A percentile compares a stretch with the other conserved stretches of the same genome.
Conservation (phyloP, 2,888 invertebrate genomes). For the Meghimatium bilineatum region DNA sequence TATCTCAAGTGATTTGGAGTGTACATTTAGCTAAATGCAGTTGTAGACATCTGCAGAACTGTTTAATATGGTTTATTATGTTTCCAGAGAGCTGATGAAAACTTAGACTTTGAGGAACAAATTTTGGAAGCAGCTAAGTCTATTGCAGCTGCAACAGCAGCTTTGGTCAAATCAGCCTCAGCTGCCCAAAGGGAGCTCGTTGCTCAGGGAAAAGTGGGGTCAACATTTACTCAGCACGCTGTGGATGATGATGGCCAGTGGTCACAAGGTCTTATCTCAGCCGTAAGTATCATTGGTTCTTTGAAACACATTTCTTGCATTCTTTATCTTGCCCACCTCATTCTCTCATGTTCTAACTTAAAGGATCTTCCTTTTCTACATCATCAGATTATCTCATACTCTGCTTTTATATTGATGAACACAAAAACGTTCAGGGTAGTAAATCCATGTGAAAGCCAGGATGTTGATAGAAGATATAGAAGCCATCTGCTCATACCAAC, state of each 20-base stretch:
- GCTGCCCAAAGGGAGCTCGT: conserved; percentile 97
- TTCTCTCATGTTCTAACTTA: not conserved
- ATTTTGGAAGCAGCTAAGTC: conserved; percentile 98
- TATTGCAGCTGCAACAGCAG: conserved; percentile 97
- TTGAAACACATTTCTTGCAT: not conserved
- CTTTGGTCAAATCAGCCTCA: conserved; percentile 95
- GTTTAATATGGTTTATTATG: not conserved
- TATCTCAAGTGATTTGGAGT: too few species aligned
- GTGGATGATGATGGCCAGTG: conserved; percentile 89
- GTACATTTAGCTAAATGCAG: too few species aligned
- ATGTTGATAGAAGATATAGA: too few species aligned
- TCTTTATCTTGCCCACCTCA: not conserved
- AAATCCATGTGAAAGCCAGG: too few species aligned
- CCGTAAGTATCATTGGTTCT: conserved; percentile 78
- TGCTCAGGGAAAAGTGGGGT: conserved; percentile 86
- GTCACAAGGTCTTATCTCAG: conserved; percentile 97
- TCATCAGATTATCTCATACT: not conserved
- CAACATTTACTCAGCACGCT: conserved; percentile 67
- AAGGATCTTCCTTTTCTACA: not conserved
- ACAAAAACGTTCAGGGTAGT: too few species aligned
- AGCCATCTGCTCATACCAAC: too few species aligned
- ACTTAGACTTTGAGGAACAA: conserved; percentile 98
- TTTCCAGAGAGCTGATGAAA: conserved; percentile 90
- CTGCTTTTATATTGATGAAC: too few species aligned
- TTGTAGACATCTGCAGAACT: not conserved